Evolutionary conservation across 2,888 invertebrate genomes (phyloP), one percentile per base, ranked within the genome.

Genomic region (Orthosia incerta): DNA sequence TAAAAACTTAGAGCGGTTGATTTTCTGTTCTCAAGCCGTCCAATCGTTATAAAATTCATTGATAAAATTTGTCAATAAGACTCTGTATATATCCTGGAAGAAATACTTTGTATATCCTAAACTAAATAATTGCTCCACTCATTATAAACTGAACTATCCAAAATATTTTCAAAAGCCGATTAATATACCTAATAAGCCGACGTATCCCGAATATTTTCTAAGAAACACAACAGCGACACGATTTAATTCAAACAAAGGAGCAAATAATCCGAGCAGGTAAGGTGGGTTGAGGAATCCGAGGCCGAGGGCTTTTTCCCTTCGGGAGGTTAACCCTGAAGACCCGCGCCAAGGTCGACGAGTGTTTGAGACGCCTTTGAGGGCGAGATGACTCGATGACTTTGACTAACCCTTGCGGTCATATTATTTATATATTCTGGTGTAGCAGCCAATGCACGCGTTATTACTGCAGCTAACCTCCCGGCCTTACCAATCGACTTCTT

Each of bases 371-470:
- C 90, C 92, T 93, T 92, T 91, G 92, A 90, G 89, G 91, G 90
- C 91, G 89, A 92, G 91, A 92, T 91, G 93, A 92, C 93, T 93
- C 91, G 90, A 89, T 93, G 94, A 94, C 94, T 93, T 94, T 94
- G 93, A 90, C 89, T 90, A 92, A 94, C 91, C 93, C 93, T 93
- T 90, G 84, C 89, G 88, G 89, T 89, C 89, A 87, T 88, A 89
- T 90, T 89, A 88, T 90, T 88, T 87, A 86, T 88, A 87, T 89
- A 89, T 90, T 90, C 88, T 84, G 86, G 77, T 85, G 86, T 86
- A 79, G 89, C 90, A 91, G 92, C 90, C 93, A 92, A 91, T 91
- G 93, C 91, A 91, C 93, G 92, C 90, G 85, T 92, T 93, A 92
- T 90, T 88, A 88, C 88, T 90, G 88, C 88, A 87, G 65, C 85